Conservation (phyloP, 2,113 vertebrate species). For the Anguilla japonica region DNA sequence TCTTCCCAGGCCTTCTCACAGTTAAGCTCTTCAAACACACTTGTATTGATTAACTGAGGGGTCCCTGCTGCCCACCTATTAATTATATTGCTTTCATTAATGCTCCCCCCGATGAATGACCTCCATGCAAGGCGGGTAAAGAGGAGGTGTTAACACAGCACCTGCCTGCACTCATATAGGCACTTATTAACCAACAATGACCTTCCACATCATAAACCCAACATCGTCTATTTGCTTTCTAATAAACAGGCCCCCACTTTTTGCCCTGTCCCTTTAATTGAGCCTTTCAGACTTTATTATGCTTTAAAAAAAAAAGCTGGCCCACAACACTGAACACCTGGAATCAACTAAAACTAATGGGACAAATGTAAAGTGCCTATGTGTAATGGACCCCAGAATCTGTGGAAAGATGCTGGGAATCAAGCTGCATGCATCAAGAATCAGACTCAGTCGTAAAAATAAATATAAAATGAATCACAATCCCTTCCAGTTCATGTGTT, state of each 20-base stretch:
- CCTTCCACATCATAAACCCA: constrained; percentile 78
- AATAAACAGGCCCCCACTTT: constrained; percentile 69
- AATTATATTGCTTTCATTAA: constrained; percentile 74
- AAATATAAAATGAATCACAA: too few species aligned
- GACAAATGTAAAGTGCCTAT: constrained; percentile 10
- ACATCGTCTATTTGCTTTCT: constrained; percentile 74
- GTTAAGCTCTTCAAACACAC: constrained; percentile 67
- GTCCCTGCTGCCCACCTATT: constrained; percentile 68
- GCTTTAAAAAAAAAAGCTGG: constrained; percentile 60
- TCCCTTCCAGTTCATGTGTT: background rate
- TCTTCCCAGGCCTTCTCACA: constrained; percentile 46
- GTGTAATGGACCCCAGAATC: constrained; percentile 19
- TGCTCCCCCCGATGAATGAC: constrained; percentile 71
- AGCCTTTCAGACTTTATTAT: constrained; percentile 70
- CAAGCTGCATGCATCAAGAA: background rate
- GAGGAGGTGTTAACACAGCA: constrained; percentile 80
- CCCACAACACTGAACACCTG: constrained; percentile 71
- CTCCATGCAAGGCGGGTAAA: constrained; percentile 66
- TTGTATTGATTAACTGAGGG: constrained; percentile 66
- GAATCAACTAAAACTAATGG: constrained; percentile 62
- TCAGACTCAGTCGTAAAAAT: background rate
- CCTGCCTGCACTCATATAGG: constrained; percentile 76
- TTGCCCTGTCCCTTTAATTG: constrained; percentile 55
- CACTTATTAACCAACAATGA: constrained; percentile 83
- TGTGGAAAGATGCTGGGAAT: background rate